Evolutionary conservation across 2,888 invertebrate species (phyloP), one percentile per base, ranked within the genome.

Genomic region (Machimus atricapillus): DNA sequence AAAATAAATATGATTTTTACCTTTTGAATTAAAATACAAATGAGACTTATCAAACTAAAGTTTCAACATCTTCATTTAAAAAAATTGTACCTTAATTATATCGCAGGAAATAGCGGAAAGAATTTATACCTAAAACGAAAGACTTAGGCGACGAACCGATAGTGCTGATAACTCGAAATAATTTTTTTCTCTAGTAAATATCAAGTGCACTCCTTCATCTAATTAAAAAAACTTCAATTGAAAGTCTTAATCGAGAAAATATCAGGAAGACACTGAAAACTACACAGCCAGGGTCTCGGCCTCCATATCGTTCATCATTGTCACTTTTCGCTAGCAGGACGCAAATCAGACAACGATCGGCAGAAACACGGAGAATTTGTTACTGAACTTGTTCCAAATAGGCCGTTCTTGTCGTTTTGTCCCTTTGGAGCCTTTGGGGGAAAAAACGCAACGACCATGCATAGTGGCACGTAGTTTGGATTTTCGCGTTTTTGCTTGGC

Each of bases 281-380:
- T 4, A 66, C 19, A 66, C 12, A 66, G 23, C 23, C 12, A 9
- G 23, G 9, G 27, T 27, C 19, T 8, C 23, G 12, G 14, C 23
- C 74, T 46, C 74, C 85, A 86, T 86, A 86, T 86, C 86, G 86
- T 86, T 86, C 79, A 78, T 79, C 78, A 86, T 79, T 86, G 79
- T 79, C 86, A 86, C 43, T 79, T 76, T 66, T 56, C 79, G 56
- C 58, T 66, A 66, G 37, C 16, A 86, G 86, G 86, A 86, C 79
- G 77, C 86, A 86, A 86, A 78, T 86, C 79, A 79, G 86, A 86
- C 86, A 86, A 86, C 86, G 86, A 86, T 86, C 86, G 79, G 58
- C 79, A 79, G 14, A n/a, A 76, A 79, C 31, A 86, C 58, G 66
- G 79, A 37, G 86, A 86, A 86, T 86, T 86, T 86, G 86, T 86